phyloP scores from a whole-genome alignment of 2,888 invertebrate genomes.

The Trissonchulus latispiculum region DNA sequence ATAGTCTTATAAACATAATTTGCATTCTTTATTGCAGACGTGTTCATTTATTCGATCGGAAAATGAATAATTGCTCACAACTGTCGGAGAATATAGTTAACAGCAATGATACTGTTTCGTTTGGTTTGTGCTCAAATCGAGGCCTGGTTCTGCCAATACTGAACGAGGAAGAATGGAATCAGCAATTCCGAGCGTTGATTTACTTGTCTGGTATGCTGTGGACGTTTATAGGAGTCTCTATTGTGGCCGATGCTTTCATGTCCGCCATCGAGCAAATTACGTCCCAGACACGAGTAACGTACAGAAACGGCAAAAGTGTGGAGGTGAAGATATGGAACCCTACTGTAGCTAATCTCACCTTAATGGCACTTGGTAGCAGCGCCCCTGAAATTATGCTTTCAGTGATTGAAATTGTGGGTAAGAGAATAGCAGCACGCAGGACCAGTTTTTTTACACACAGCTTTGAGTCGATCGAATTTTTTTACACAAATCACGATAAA shows the following conservation, averaged over 20 bases:
- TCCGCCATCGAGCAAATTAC: slow-evolving; percentile 54
- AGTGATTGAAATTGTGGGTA: slow-evolving; percentile 53
- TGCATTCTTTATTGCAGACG: no score
- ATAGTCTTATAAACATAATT: no score
- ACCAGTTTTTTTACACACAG: no score
- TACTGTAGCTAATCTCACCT: slow-evolving; percentile 53
- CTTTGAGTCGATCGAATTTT: no score
- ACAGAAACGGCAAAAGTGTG: slow-evolving; percentile 33
- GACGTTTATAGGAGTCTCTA: slow-evolving; percentile 46
- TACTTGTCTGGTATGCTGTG: slow-evolving; percentile 12
- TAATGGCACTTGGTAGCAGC: slow-evolving; percentile 54
- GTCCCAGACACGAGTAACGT: slow-evolving; percentile 46
- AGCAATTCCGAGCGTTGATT: neutral
- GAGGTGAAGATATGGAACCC: slow-evolving; percentile 52
- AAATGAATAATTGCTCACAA: no score
- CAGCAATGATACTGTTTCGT: no score
- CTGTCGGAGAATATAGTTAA: no score
- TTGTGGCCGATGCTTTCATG: slow-evolving; percentile 56
- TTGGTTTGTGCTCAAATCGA: no score
- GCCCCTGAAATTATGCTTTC: slow-evolving; percentile 54
- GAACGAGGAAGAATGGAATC: slow-evolving; percentile 3
- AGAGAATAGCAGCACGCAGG: no score
- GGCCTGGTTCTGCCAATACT: slow-evolving; percentile 13
- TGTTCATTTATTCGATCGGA: no score
- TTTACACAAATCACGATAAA: no score